phyloP scores from a whole-genome alignment of 1,140 invertebrate species.

The Nephotettix cincticeps region DNA sequence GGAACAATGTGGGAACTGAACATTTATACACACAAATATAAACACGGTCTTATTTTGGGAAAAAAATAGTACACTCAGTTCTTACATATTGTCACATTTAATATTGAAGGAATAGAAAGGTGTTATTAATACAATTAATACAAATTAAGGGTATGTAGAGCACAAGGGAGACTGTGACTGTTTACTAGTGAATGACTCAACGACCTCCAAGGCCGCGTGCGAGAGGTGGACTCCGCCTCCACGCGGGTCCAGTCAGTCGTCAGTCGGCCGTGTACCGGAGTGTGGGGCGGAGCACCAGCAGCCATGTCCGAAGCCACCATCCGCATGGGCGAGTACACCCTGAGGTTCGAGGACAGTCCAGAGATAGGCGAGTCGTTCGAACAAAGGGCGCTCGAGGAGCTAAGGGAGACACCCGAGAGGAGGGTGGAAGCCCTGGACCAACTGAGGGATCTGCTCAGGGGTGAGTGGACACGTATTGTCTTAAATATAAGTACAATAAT shows the following conservation, averaged over 20 bases:
- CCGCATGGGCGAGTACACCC: conserved; percentile 62
- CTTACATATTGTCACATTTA: no score
- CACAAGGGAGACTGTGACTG: not conserved
- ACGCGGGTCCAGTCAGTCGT: not conserved
- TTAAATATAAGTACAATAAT: no score
- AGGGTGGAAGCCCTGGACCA: conserved; percentile 58
- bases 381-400: conserved; percentile 68
- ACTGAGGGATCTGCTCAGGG: conserved; percentile 63
- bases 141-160: no score
- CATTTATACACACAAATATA: no score
- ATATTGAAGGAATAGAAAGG: no score
- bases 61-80: no score
- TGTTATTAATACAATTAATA: no score
- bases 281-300: no score
- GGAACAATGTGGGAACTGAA: no score
- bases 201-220: conserved; percentile 14
- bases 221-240: not conserved
- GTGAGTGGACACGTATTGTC: no score
- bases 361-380: conserved; percentile 56
- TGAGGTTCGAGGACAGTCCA: conserved; percentile 63
- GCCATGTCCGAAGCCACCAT: conserved; percentile 51
- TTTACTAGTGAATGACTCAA: conserved; percentile 1
- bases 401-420: conserved; percentile 66
- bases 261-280: no score
- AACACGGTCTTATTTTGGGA: no score